phyloP scores from a whole-genome alignment of 35 echinoderm and acorn worm species.

The Heliocidaris tuberculata region DNA sequence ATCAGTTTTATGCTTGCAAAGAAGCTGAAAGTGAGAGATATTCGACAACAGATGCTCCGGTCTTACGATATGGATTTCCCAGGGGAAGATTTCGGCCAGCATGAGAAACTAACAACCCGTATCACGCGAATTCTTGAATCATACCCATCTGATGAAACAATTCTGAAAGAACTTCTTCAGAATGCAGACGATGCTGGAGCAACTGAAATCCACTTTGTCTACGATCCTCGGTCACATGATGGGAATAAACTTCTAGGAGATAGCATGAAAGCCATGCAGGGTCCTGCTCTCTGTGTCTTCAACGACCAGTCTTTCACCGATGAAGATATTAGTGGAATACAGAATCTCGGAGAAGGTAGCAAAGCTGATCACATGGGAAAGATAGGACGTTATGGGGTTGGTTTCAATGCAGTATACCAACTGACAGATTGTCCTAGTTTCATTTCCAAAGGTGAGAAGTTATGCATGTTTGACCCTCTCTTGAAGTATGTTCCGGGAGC shows the following conservation, averaged over 20 bases:
- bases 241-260: too few relatives aligned
- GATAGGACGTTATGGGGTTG: constrained; percentile 76
- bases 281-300: constrained; percentile 2
- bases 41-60: constrained; percentile 53
- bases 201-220: too few relatives aligned
- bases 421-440: constrained; percentile 82
- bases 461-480: constrained; percentile 72
- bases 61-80: constrained; percentile 52
- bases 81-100: constrained; percentile 76
- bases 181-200: constrained; percentile 55
- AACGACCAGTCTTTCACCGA: constrained; percentile 77
- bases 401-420: constrained; percentile 70
- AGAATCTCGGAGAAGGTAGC: constrained; percentile 72
- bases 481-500: constrained; percentile 55
- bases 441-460: constrained; percentile 29
- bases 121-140: constrained; percentile 70
- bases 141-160: constrained; percentile 68
- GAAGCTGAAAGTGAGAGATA: constrained; percentile 47
- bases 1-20: constrained; percentile 32
- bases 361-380: constrained; percentile 55
- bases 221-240: too few relatives aligned
- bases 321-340: constrained; percentile 81
- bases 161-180: constrained; percentile 90
- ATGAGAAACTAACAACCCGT: constrained; percentile 73
- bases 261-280: too few relatives aligned